Conservation (phyloP, 2,888 invertebrate genomes). For the Acleris emargana region DNA sequence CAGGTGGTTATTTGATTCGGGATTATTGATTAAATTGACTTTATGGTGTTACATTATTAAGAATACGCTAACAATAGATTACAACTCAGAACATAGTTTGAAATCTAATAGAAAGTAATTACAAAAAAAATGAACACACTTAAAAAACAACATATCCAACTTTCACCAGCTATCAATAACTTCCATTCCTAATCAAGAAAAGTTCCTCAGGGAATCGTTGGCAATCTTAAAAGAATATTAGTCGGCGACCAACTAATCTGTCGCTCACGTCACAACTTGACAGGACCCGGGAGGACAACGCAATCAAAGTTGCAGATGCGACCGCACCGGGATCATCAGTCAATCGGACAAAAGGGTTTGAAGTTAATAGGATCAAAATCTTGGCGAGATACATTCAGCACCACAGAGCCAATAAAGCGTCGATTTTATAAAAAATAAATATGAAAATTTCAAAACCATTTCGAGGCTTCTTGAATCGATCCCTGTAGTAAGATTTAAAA, state of each 20-base stretch:
- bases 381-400: not conserved
- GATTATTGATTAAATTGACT: conserved; percentile 42
- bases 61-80: not conserved
- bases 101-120: too few species aligned
- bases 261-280: conserved; percentile 19
- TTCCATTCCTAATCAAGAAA: conserved; percentile 22
- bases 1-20: conserved; percentile 62
- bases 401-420: too few species aligned
- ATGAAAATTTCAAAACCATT: too few species aligned
- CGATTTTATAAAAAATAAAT: too few species aligned
- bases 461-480: too few species aligned
- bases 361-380: not conserved
- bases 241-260: conserved; percentile 37
- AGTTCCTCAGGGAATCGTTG: conserved; percentile 24
- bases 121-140: too few species aligned
- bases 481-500: too few species aligned
- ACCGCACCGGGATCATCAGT: conserved; percentile 59
- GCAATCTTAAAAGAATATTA: conserved; percentile 35
- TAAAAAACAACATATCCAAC: too few species aligned
- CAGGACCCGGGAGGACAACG: conserved; percentile 36
- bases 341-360: conserved; percentile 41
- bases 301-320: conserved; percentile 81
- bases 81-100: not conserved
- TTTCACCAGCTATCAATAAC: conserved; percentile 19
- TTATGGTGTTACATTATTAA: conserved; percentile 31